A percentile compares a stretch with the other conserved stretches of the same genome.
Evolutionary conservation across 2,888 invertebrate species (phyloP).

Genomic region (Phragmatobia fuliginosa): DNA sequence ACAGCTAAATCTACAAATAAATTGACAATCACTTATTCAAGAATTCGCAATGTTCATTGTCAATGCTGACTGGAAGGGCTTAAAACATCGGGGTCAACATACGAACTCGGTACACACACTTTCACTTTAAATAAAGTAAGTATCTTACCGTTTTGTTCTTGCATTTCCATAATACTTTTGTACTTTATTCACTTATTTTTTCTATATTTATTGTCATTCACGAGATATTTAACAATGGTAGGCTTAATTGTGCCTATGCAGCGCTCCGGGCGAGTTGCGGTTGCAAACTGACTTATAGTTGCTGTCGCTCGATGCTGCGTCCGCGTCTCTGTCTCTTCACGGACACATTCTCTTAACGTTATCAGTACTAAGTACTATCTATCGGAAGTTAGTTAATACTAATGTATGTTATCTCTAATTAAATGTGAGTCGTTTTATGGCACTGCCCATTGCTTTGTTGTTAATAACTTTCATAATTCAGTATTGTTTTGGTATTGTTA

Average conservation of each 20-base stretch:
- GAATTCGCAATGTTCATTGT: constrained; percentile 35
- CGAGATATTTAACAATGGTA: constrained; percentile 19
- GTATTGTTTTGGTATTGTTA: neutral
- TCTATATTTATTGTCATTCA: constrained; percentile 29
- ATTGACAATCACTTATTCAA: constrained; percentile 3
- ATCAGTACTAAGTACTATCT: constrained; percentile 43
- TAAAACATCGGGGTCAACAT: constrained; percentile 52
- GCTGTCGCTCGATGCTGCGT: constrained; percentile 45
- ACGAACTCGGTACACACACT: constrained; percentile 51
- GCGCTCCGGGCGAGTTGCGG: constrained; percentile 42
- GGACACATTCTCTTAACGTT: constrained; percentile 48
- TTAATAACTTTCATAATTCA: neutral
- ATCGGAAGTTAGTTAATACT: constrained; percentile 22
- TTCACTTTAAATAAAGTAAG: constrained; percentile 54
- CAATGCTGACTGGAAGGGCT: constrained; percentile 43
- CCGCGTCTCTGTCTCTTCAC: constrained; percentile 47
- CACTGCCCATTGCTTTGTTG: neutral
- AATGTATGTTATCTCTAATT: constrained; percentile 3
- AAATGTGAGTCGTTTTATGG: neutral
- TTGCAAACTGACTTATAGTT: constrained; percentile 52
- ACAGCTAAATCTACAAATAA: neutral
- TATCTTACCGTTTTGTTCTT: constrained; percentile 61
- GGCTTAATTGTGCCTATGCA: constrained; percentile 15
- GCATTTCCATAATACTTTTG: constrained; percentile 61
- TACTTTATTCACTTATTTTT: constrained; percentile 21